Evolutionary conservation across 2,797 vertebrate genomes (phyloP).

Genomic region (Sciurus carolinensis): DNA sequence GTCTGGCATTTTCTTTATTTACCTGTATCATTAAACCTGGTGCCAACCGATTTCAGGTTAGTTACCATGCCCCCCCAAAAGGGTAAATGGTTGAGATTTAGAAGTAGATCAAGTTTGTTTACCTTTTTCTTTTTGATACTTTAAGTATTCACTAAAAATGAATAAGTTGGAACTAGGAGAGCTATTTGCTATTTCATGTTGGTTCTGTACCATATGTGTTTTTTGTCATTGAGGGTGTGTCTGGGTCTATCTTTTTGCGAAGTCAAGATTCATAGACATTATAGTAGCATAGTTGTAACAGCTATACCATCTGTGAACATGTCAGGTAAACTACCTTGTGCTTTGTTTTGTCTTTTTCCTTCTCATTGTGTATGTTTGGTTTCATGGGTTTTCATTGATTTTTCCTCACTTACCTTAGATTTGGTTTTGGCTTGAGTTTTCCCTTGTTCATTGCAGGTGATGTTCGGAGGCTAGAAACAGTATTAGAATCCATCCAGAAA

Average conservation of each 20-base stretch:
- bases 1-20: constrained; percentile 43
- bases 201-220: background rate
- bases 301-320: constrained; percentile 38
- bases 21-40: constrained; percentile 51
- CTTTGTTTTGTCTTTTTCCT: background rate
- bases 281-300: constrained; percentile 13
- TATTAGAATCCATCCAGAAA: constrained; percentile 99
- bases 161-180: constrained; percentile 4
- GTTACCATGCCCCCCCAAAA: background rate
- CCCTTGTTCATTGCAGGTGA: constrained; percentile 91
- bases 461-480: constrained; percentile 95
- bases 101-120: constrained; percentile 44
- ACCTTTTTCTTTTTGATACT: constrained; percentile 21
- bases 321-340: constrained; percentile 61
- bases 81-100: background rate
- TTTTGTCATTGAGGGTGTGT: constrained; percentile 48
- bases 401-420: constrained; percentile 29
- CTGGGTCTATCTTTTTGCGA: background rate
- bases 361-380: background rate
- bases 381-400: background rate
- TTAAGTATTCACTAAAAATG: constrained; percentile 35
- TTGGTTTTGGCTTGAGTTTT: constrained; percentile 62
- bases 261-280: background rate
- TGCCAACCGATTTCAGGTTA: background rate
- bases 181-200: background rate